Evolutionary conservation across 2,113 vertebrate species (phyloP).

Genomic region (Elachura formosa): DNA sequence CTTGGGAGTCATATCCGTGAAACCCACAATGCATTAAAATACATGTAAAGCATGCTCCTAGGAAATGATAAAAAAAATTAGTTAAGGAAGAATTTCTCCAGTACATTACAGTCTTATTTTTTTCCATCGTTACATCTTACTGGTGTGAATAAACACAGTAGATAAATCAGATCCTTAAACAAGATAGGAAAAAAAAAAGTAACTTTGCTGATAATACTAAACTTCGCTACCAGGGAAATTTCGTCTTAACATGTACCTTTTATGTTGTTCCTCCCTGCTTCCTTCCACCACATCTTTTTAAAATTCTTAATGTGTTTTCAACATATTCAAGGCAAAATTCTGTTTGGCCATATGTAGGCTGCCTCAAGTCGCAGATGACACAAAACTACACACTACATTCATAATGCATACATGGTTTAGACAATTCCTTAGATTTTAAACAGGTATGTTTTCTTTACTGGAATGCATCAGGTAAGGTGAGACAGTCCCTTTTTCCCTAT

Average conservation of each 20-base stretch:
- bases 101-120: neutral
- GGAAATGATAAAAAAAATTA: neutral
- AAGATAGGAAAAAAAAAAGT: neutral
- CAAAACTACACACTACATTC: neutral
- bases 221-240: neutral
- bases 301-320: neutral
- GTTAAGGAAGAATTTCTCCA: neutral
- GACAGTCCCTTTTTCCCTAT: neutral
- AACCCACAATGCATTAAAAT: neutral
- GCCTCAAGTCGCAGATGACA: neutral
- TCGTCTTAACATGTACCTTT: neutral
- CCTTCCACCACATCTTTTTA: neutral
- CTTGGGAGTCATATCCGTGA: neutral
- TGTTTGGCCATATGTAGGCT: neutral
- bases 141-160: neutral
- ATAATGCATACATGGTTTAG: neutral
- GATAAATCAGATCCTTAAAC: neutral
- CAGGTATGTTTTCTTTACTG: neutral
- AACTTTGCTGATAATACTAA: neutral
- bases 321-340: neutral
- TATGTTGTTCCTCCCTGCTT: rapidly evolving
- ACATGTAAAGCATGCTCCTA: neutral
- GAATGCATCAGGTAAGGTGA: neutral
- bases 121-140: neutral
- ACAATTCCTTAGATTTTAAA: neutral